Percentiles rank a stretch among this genome's conserved stretches.
These are phyloP conservation scores for Phalacrocorax aristotelis DNA, from an alignment of 2,113 vertebrate genomes.

Conservation along the genomic window DNA sequence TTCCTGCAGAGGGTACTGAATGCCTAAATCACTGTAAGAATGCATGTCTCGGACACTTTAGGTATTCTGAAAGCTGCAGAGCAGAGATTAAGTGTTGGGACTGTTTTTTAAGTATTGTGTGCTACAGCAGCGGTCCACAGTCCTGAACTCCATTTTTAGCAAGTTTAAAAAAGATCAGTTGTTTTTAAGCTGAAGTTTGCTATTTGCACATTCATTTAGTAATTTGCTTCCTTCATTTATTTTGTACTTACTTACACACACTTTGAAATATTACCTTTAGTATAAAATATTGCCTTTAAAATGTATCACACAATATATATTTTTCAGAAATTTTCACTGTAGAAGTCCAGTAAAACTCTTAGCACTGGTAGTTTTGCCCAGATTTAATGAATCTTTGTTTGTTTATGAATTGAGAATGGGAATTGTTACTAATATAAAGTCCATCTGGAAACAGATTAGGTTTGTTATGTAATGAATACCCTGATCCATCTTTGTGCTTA, in stretches of 20 bases:
- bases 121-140: background rate
- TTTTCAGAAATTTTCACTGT: background rate
- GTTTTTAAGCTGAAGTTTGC: background rate
- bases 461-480: background rate
- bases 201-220: background rate
- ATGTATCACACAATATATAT: background rate
- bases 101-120: background rate
- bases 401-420: background rate
- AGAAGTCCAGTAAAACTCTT: background rate
- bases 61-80: background rate
- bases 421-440: background rate
- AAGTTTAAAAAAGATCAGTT: background rate
- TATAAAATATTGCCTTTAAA: background rate
- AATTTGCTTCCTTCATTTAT: background rate
- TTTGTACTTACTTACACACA: background rate
- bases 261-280: background rate
- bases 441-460: background rate
- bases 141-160: background rate
- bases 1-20: background rate
- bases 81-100: background rate
- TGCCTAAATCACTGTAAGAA: background rate
- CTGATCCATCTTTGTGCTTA: background rate
- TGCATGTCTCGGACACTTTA: fast-evolving
- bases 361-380: background rate
- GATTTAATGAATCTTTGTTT: background rate